Evolutionary conservation across 2,797 vertebrate genomes (phyloP).

Genomic region (Macroramphosus scolopax): DNA sequence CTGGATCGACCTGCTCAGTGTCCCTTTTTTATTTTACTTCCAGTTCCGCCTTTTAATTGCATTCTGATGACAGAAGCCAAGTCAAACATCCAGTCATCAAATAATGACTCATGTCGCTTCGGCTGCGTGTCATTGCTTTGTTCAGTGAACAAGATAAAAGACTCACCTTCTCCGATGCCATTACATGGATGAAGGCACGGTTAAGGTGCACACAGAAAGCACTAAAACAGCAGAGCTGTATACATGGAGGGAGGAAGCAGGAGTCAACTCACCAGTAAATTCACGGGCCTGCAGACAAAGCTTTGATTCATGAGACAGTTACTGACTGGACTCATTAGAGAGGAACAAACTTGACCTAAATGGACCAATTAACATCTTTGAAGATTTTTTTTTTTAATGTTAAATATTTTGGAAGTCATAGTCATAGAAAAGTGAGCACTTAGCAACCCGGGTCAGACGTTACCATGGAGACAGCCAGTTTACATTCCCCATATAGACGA

Average conservation of each 20-base stretch:
- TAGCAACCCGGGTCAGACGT: constrained; percentile 42
- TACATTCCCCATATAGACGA: constrained; percentile 61
- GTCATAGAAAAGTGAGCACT: too few relatives aligned
- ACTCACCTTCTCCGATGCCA: constrained; percentile 9
- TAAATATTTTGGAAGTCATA: constrained; percentile 20
- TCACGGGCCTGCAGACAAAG: constrained; percentile 50
- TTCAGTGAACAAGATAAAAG: constrained; percentile 14
- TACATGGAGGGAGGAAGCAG: constrained; percentile 9
- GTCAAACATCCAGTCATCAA: constrained; percentile 51
- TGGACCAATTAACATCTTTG: constrained; percentile 7
- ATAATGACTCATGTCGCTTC: constrained; percentile 40
- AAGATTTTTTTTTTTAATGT: constrained; percentile 20
- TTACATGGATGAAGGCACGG: constrained; percentile 2
- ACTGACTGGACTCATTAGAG: constrained; percentile 31
- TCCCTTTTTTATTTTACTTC: too few relatives aligned
- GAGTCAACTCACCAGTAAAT: constrained; percentile 25
- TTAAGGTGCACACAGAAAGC: constrained; percentile 1
- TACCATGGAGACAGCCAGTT: constrained; percentile 46
- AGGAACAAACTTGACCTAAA: constrained; percentile 19
- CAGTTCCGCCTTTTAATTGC: not conserved
- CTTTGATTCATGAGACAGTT: constrained; percentile 53
- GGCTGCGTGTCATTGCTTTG: too few relatives aligned
- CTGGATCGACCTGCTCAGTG: too few relatives aligned
- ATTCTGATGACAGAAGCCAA: constrained; percentile 32
- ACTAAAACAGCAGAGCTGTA: constrained; percentile 4